Evolutionary conservation across 2,888 invertebrate genomes (phyloP).

Genomic region (Athalia circularis): DNA sequence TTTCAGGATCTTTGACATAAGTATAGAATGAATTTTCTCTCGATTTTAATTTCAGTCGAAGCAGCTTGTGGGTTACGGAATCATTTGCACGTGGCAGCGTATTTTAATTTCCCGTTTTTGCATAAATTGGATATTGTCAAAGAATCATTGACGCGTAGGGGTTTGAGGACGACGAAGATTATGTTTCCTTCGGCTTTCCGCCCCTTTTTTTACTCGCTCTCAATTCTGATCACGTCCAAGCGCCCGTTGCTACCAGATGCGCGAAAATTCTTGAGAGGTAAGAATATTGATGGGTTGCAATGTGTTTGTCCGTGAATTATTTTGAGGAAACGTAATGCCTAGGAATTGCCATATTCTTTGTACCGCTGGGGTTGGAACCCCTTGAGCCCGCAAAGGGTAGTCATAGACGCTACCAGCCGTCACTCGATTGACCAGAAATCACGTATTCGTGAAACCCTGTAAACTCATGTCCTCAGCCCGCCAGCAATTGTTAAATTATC

Average conservation of each 20-base stretch:
- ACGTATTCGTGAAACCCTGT: neutral
- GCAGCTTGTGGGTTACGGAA: conserved; percentile 31
- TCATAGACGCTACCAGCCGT: neutral
- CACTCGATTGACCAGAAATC: conserved; percentile 1
- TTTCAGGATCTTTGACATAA: too few relatives aligned
- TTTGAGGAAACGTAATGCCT: conserved; percentile 45
- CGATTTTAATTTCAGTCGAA: neutral
- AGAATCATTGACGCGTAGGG: conserved; percentile 1
- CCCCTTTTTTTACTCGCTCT: conserved; percentile 29
- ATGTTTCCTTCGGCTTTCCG: conserved; percentile 21
- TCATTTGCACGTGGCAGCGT: neutral
- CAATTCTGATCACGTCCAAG: conserved; percentile 45
- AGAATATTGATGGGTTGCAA: conserved; percentile 47
- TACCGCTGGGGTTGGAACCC: neutral
- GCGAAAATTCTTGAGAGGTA: conserved; percentile 41
- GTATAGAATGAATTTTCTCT: too few relatives aligned
- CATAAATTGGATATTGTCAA: neutral
- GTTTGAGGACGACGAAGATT: conserved; percentile 11
- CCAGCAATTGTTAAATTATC: too few relatives aligned
- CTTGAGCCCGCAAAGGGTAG: neutral
- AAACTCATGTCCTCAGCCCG: neutral
- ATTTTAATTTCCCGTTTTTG: neutral
- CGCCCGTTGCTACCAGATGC: conserved; percentile 46
- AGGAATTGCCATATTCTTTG: conserved; percentile 45
- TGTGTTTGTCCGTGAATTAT: conserved; percentile 48